Evolutionary conservation across 1,140 invertebrate genomes (phyloP), one percentile per base, ranked within the genome.

Genomic region (Hypothenemus hampei): DNA sequence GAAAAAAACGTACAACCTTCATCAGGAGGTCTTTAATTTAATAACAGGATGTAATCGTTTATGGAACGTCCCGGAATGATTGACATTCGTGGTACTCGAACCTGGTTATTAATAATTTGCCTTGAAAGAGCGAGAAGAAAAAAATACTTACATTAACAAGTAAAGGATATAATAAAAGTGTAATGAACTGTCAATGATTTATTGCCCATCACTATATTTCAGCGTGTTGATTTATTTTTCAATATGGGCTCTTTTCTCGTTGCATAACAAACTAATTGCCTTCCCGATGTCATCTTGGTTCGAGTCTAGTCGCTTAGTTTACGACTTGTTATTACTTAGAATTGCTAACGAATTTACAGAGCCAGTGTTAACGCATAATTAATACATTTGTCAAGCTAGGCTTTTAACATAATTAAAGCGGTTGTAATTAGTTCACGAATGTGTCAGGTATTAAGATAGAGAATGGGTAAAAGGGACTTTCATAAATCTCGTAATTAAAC

Each of bases 201-300:
- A 43, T 43, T 43, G 23, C 16, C n/a, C n/a, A 10, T 21, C 3
- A 8, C 16, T 11, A 11, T 43, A 21, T 22, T 43, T 43, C 20
- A 43, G 16, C 40, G 21, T n/a, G n/a, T 43, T 43, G 40, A 43
- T 43, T 43, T 43, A 41, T 43, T 43, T 43, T 43, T 43, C 40
- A 43, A 16, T 43, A 22, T 43, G 23, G 40, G 11, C 26, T 31
- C 26, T 31, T 8, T 31, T 31, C n/a, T n/a, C n/a, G 26, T 31
- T 31, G 13, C 26, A 13, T 31, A 31, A 31, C 26, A 13, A 31
- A 31, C 26, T 31, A 31, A 31, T 31, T 31, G 13, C 8, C 8
- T 31, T 11, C n/a, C n/a, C 13, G 13, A 31, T 13, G 26, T 13
- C 8, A 11, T 13, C 26, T 31, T 31, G 26, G 26, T 11, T 31